A percentile compares a stretch with the other conserved stretches of the same genome.
phyloP scores from a whole-genome alignment of 2,797 vertebrate species.

The Micrastur ruficollis region DNA sequence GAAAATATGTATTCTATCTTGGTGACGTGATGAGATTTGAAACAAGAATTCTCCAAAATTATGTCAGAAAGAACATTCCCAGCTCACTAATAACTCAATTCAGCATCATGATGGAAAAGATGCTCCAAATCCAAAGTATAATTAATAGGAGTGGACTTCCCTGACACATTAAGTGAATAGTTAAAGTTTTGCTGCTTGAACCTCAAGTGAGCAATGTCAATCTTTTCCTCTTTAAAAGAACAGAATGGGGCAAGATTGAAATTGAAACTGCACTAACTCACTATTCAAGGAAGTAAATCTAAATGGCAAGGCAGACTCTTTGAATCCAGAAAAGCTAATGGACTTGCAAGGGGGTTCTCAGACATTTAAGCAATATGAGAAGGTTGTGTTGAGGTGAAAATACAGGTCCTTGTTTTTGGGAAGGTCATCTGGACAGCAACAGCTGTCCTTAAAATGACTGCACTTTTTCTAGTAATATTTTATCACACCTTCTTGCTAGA shows the following conservation, averaged over 20 bases:
- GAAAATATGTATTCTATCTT: neutral
- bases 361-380: neutral
- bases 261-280: neutral
- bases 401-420: neutral
- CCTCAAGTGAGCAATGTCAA: neutral
- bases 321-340: neutral
- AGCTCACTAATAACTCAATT: neutral
- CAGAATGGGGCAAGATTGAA: neutral
- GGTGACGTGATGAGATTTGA: neutral
- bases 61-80: neutral
- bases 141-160: neutral
- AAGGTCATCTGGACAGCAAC: neutral
- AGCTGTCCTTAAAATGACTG: neutral
- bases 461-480: neutral
- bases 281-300: neutral
- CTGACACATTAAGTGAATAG: neutral
- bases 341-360: neutral
- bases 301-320: neutral
- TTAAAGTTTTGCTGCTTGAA: neutral
- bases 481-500: neutral
- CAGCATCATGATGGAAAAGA: neutral
- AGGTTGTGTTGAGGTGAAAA: neutral
- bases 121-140: neutral
- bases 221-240: neutral
- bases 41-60: neutral